These are phyloP conservation scores for Drosophila anomelani DNA, from an alignment of 2,888 invertebrate species.

Conservation along the genomic window DNA sequence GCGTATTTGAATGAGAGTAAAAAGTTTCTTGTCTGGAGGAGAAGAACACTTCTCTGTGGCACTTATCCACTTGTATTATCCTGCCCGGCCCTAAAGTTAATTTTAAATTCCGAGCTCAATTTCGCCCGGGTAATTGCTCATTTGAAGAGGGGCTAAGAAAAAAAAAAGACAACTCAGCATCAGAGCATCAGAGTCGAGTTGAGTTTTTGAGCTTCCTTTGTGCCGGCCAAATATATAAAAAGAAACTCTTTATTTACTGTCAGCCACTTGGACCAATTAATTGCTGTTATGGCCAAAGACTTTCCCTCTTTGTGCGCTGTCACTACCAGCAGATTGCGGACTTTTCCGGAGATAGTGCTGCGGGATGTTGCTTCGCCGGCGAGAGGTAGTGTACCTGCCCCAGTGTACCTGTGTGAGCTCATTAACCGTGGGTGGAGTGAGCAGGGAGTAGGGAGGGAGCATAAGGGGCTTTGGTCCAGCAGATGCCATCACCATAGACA, in stretches of 20 bases:
- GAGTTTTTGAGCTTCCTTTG: slow-evolving; percentile 23
- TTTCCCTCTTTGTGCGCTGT: slow-evolving; percentile 52
- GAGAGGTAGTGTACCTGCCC: slow-evolving; percentile 46
- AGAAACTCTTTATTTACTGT: slow-evolving; percentile 65
- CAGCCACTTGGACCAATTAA: slow-evolving; percentile 67
- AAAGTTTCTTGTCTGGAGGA: slow-evolving; percentile 13
- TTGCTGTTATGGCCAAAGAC: slow-evolving; percentile 54
- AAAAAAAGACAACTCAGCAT: slow-evolving; percentile 22
- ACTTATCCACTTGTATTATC: slow-evolving; percentile 26
- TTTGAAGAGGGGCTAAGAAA: slow-evolving; percentile 33
- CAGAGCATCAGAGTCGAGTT: slow-evolving; percentile 15
- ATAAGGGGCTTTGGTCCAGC: slow-evolving; percentile 54
- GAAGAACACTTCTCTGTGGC: background rate
- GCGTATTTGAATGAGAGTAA: slow-evolving; percentile 16
- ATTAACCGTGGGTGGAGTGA: slow-evolving; percentile 52
- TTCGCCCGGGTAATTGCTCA: slow-evolving; percentile 46
- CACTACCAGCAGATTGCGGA: slow-evolving; percentile 54
- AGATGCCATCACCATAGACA: slow-evolving; percentile 65
- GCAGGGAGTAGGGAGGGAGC: slow-evolving; percentile 7
- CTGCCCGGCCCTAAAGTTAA: slow-evolving; percentile 19
- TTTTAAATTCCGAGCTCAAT: slow-evolving; percentile 47
- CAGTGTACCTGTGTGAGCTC: slow-evolving; percentile 71
- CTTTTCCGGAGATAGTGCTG: slow-evolving; percentile 45
- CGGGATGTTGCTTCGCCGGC: slow-evolving; percentile 13
- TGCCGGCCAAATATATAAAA: slow-evolving; percentile 45